Percentiles rank a stretch among this genome's conserved stretches.
These are phyloP conservation scores for Brevimyrus niger DNA, from an alignment of 2,113 vertebrate species.

Conservation along the genomic window DNA sequence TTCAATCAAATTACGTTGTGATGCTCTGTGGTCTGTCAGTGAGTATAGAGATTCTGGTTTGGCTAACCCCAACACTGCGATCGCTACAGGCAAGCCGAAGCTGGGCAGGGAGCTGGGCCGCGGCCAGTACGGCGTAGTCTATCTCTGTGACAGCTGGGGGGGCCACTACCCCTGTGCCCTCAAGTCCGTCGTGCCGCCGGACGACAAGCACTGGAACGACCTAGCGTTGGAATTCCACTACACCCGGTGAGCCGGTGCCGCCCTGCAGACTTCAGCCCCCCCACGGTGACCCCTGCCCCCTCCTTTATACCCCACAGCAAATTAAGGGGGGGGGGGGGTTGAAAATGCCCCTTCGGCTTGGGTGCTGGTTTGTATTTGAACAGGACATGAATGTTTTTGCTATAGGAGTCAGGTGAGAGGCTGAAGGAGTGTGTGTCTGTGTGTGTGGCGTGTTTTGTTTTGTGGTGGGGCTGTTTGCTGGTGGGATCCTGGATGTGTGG, in stretches of 20 bases:
- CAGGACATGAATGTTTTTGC: neutral
- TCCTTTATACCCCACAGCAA: neutral
- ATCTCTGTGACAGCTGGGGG: constrained; percentile 91
- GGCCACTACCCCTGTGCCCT: constrained; percentile 87
- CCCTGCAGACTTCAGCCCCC: neutral
- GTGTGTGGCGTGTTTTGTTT: neutral
- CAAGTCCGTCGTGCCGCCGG: constrained; percentile 93
- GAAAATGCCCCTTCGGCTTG: neutral
- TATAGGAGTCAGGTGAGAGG: neutral
- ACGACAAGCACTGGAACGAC: constrained; percentile 99
- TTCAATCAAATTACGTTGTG: too few relatives aligned
- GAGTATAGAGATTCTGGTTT: neutral
- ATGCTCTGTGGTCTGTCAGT: neutral
- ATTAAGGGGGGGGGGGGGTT: neutral
- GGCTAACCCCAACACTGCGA: neutral
- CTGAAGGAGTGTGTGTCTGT: neutral
- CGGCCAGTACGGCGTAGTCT: constrained; percentile 95
- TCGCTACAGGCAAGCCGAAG: constrained; percentile 77
- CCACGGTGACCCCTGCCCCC: neutral
- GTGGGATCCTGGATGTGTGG: neutral
- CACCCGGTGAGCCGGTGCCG: constrained; percentile 66
- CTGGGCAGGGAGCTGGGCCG: constrained; percentile 87
- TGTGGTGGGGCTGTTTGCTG: neutral
- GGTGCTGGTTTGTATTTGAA: neutral
- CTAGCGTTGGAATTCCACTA: constrained; percentile 97